Evolutionary conservation across 2,797 vertebrate species (phyloP).

Genomic region (Neopelma chrysocephalum): DNA sequence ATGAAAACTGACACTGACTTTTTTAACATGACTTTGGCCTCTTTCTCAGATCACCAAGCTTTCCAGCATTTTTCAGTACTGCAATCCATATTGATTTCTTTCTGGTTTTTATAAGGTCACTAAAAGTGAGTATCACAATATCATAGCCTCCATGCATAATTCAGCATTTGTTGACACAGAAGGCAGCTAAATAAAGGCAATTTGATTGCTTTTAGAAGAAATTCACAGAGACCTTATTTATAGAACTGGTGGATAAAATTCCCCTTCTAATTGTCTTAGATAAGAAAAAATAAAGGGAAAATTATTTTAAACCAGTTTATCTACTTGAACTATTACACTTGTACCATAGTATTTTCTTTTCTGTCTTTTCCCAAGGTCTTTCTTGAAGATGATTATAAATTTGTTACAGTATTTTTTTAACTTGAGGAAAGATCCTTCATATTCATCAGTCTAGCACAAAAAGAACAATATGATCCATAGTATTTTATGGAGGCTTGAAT

Average conservation of each 20-base stretch:
- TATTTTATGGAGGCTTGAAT: neutral
- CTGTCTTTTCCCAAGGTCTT: neutral
- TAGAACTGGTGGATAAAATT: neutral
- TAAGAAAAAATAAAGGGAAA: neutral
- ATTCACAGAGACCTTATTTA: neutral
- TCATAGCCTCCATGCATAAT: conserved; percentile 45
- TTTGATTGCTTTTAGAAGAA: conserved; percentile 21
- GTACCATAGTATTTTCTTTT: neutral
- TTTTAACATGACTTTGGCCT: neutral
- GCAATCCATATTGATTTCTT: conserved; percentile 41
- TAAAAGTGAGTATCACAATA: conserved; percentile 42
- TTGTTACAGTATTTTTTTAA: neutral
- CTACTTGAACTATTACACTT: neutral
- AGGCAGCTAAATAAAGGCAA: conserved; percentile 41
- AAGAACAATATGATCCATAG: neutral
- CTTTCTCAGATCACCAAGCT: conserved; percentile 17
- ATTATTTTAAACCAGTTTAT: neutral
- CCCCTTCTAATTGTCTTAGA: neutral
- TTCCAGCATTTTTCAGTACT: neutral
- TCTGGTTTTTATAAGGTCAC: conserved; percentile 44
- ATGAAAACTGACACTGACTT: neutral
- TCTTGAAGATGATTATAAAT: neutral
- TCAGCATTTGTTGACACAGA: conserved; percentile 45
- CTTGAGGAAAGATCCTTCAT: neutral
- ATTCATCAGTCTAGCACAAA: neutral